Evolutionary conservation across 2,797 vertebrate genomes (phyloP).

Genomic region (Sebastes variabilis): DNA sequence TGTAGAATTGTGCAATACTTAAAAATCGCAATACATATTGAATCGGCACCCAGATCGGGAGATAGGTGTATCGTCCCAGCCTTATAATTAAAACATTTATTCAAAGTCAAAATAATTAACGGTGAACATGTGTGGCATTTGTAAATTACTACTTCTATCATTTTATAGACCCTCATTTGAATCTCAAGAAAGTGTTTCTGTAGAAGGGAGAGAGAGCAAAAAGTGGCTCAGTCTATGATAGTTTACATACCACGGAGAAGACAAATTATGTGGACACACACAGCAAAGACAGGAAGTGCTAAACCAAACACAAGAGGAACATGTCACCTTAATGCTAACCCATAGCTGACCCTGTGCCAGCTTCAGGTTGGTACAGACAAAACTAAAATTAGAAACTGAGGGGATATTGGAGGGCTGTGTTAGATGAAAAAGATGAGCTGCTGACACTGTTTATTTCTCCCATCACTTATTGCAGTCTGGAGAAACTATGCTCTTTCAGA

Average conservation of each 20-base stretch:
- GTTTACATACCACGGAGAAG: slow-evolving; percentile 62
- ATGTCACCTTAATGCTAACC: slow-evolving; percentile 60
- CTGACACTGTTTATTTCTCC: slow-evolving; percentile 36
- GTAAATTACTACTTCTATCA: background rate
- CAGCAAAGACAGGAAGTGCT: slow-evolving; percentile 57
- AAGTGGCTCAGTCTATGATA: slow-evolving; percentile 10
- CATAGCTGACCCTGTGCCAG: slow-evolving; percentile 26
- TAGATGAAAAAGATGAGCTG: slow-evolving; percentile 34
- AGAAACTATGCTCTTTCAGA: background rate
- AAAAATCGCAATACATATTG: too few relatives aligned
- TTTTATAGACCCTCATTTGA: background rate
- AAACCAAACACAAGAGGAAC: slow-evolving; percentile 61
- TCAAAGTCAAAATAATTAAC: background rate
- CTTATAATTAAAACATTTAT: background rate
- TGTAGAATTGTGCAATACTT: too few relatives aligned
- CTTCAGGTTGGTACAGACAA: slow-evolving; percentile 7
- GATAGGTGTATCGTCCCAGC: too few relatives aligned
- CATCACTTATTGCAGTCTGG: slow-evolving; percentile 15
- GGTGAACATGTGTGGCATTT: background rate
- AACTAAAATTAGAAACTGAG: slow-evolving; percentile 44
- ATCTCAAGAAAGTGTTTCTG: background rate
- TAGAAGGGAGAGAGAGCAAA: background rate
- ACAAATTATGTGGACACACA: slow-evolving; percentile 42
- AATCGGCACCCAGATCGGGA: too few relatives aligned
- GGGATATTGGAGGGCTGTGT: slow-evolving; percentile 18